These are phyloP conservation scores for Morinoia aosen DNA, from an alignment of 2,888 invertebrate species.

Conservation along the genomic window DNA sequence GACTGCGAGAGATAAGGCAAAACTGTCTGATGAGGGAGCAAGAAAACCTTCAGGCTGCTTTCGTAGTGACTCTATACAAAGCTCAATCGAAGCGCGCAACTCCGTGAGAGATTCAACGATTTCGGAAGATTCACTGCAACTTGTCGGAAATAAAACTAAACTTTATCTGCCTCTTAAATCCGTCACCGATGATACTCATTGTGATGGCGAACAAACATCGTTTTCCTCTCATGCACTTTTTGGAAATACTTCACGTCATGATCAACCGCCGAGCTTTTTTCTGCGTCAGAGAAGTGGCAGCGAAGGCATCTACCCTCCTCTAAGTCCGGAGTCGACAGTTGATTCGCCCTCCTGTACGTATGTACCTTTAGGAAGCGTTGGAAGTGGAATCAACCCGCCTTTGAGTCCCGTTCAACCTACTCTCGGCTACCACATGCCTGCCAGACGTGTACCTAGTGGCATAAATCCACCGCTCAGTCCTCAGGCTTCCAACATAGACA, in stretches of 20 bases:
- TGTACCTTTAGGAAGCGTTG: background rate
- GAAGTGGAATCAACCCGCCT: conserved; percentile 31
- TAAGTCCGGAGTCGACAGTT: conserved; percentile 33
- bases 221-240: background rate
- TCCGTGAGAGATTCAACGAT: background rate
- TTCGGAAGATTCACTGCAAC: conserved; percentile 19
- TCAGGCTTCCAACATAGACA: conserved; percentile 21
- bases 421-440: background rate
- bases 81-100: background rate
- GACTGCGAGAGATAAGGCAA: background rate
- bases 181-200: background rate
- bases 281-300: conserved; percentile 28
- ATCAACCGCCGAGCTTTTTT: conserved; percentile 20
- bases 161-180: conserved; percentile 27
- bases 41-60: background rate
- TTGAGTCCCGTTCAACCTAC: background rate
- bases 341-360: conserved; percentile 25
- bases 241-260: background rate
- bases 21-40: background rate
- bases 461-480: conserved; percentile 41
- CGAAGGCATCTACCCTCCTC: conserved; percentile 51
- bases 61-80: background rate
- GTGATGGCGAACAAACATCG: background rate
- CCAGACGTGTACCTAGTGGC: conserved; percentile 30
- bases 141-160: background rate